phyloP scores from a whole-genome alignment of 2,113 vertebrate species.

The Puntigrus tetrazona region DNA sequence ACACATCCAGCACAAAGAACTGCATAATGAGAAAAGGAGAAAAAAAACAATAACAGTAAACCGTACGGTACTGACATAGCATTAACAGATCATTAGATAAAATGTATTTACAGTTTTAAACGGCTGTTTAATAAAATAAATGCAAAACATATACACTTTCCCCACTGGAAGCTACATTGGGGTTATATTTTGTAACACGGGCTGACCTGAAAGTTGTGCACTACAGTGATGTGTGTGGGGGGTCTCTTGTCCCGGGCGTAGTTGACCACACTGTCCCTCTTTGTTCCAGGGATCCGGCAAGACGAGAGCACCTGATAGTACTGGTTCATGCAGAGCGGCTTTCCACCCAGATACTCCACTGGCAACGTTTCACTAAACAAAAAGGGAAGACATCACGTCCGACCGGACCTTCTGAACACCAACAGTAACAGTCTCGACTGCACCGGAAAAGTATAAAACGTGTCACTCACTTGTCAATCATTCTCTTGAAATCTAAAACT shows the following conservation, averaged over 20 bases:
- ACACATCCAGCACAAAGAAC: conserved; percentile 93
- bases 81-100: background rate
- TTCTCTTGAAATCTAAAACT: conserved; percentile 92
- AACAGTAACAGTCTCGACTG: background rate
- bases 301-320: conserved; percentile 95
- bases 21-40: conserved; percentile 56
- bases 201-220: conserved; percentile 92
- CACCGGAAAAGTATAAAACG: background rate
- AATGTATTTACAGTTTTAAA: background rate
- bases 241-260: conserved; percentile 80
- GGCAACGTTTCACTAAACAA: conserved; percentile 86
- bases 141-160: background rate
- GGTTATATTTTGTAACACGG: background rate
- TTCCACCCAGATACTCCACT: conserved; percentile 85
- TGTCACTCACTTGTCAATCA: conserved; percentile 95
- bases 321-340: conserved; percentile 95
- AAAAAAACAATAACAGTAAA: background rate
- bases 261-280: conserved; percentile 86
- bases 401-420: background rate
- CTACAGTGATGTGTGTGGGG: conserved; percentile 87
- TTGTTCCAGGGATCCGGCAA: conserved; percentile 89
- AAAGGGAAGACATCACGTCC: conserved; percentile 8
- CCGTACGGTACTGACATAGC: too few relatives aligned
- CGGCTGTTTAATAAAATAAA: background rate
- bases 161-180: background rate